A percentile compares a stretch with the other conserved stretches of the same genome.
These are phyloP conservation scores for Hemicentrotus pulcherrimus DNA, from an alignment of 35 echinoderm and acorn worm genomes.

Conservation along the genomic window DNA sequence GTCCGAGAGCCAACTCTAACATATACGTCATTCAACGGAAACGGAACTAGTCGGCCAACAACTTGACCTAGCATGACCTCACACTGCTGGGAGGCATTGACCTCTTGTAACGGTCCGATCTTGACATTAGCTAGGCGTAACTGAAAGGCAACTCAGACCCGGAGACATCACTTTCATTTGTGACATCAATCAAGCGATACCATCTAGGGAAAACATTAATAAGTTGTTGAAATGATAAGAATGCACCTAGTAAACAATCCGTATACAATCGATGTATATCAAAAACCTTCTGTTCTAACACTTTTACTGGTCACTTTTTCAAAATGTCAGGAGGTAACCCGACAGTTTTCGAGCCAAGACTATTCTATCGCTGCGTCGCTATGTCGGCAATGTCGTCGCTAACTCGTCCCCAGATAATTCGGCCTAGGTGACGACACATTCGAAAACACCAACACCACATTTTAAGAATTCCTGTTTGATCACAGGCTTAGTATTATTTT, in stretches of 20 bases:
- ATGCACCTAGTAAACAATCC: neutral
- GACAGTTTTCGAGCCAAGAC: neutral
- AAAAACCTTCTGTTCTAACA: neutral
- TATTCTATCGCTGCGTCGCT: neutral
- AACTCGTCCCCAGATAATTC: slow-evolving; percentile 20
- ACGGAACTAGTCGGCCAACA: slow-evolving; percentile 8
- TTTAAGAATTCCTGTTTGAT: slow-evolving; percentile 39
- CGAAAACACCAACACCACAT: slow-evolving; percentile 40
- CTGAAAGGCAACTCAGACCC: neutral
- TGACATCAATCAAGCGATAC: neutral
- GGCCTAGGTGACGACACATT: slow-evolving; percentile 30
- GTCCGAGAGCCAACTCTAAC: neutral
- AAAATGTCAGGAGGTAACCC: neutral
- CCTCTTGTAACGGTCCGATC: neutral
- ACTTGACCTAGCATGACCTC: slow-evolving; percentile 1
- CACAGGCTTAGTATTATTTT: slow-evolving; percentile 25
- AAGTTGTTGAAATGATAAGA: neutral
- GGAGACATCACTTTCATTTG: neutral
- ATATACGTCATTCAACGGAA: slow-evolving; percentile 18
- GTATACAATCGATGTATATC: neutral
- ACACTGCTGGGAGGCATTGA: neutral
- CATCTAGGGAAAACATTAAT: neutral
- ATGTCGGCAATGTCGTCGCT: slow-evolving; percentile 24
- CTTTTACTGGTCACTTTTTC: neutral
- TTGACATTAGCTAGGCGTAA: neutral